Conservation (phyloP, 2,113 vertebrate genomes). For the Labrus mixtus region DNA sequence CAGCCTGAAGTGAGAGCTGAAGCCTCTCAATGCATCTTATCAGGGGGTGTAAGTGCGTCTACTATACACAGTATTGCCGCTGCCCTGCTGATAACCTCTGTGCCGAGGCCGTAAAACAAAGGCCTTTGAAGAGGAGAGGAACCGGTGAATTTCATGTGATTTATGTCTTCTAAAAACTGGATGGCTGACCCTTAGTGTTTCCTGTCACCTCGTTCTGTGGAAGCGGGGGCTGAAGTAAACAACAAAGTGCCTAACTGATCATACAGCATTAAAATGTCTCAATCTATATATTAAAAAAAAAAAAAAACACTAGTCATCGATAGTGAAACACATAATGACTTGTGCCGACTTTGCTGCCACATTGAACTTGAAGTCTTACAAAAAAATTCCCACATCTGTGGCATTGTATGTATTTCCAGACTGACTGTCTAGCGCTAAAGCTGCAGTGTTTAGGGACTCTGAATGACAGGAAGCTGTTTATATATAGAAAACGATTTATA, state of each 20-base stretch:
- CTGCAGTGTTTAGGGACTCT: slow-evolving; percentile 24
- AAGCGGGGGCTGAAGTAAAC: neutral
- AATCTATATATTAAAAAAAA: neutral
- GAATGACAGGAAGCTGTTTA: slow-evolving; percentile 76
- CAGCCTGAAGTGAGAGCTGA: slow-evolving; percentile 54
- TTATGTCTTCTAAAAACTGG: slow-evolving; percentile 76
- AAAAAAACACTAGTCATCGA: neutral
- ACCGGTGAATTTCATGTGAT: slow-evolving; percentile 69
- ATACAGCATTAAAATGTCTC: too few relatives aligned
- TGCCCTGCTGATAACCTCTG: slow-evolving; percentile 81
- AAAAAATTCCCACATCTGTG: slow-evolving; percentile 26
- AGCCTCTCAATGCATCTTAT: slow-evolving; percentile 68
- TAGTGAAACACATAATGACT: neutral
- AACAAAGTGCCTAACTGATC: neutral
- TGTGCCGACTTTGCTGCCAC: neutral
- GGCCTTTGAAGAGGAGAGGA: slow-evolving; percentile 79
- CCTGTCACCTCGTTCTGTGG: slow-evolving; percentile 67
- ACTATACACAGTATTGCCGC: slow-evolving; percentile 78
- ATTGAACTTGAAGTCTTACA: neutral
- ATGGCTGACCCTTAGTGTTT: slow-evolving; percentile 70
- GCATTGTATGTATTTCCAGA: slow-evolving; percentile 49
- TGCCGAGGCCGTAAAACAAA: slow-evolving; percentile 73
- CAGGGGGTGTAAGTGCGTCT: slow-evolving; percentile 66
- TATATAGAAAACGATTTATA: slow-evolving; percentile 56
- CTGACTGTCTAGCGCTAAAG: slow-evolving; percentile 48